Percentiles rank a stretch among this genome's conserved stretches.
These are phyloP conservation scores for Channallabes apus DNA, from an alignment of 2,797 vertebrate species.

Conservation along the genomic window DNA sequence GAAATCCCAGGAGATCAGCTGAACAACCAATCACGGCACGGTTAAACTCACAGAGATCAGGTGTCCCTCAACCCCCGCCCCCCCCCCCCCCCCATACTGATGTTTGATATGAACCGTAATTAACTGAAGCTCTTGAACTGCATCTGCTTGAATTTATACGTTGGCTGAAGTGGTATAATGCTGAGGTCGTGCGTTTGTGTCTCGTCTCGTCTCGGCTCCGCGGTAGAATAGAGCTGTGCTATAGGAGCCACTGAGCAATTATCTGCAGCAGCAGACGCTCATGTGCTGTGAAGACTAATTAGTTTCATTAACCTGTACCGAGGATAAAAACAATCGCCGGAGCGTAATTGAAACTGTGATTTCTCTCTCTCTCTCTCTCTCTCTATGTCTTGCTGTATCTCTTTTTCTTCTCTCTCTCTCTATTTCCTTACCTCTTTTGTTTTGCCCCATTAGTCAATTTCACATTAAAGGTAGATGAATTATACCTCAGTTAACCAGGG, in stretches of 20 bases:
- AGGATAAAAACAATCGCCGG: slow-evolving; percentile 79
- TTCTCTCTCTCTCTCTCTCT: slow-evolving; percentile 48
- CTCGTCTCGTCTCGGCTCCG: slow-evolving; percentile 53
- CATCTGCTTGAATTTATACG: not conserved
- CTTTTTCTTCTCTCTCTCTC: slow-evolving; percentile 1
- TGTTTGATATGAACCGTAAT: no score
- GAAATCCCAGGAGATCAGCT: no score
- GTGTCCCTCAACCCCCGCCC: no score
- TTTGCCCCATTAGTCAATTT: slow-evolving; percentile 36
- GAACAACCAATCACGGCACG: no score
- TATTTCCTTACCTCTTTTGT: slow-evolving; percentile 14
- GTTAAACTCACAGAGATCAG: no score
- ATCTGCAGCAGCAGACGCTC: slow-evolving; percentile 73
- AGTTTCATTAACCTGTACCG: slow-evolving; percentile 79
- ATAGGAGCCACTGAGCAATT: slow-evolving; percentile 74
- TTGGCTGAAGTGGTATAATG: slow-evolving; percentile 38
- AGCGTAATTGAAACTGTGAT: slow-evolving; percentile 79
- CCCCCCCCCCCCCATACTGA: no score
- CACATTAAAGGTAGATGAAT: slow-evolving; percentile 42
- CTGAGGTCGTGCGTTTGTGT: slow-evolving; percentile 63
- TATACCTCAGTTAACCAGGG: slow-evolving; percentile 26
- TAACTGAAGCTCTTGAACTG: no score
- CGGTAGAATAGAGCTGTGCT: slow-evolving; percentile 74
- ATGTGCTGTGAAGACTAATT: slow-evolving; percentile 79
- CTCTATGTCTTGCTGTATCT: slow-evolving; percentile 3